These are phyloP conservation scores for Procavia capensis DNA, from an alignment of 2,113 vertebrate species.

Conservation along the genomic window DNA sequence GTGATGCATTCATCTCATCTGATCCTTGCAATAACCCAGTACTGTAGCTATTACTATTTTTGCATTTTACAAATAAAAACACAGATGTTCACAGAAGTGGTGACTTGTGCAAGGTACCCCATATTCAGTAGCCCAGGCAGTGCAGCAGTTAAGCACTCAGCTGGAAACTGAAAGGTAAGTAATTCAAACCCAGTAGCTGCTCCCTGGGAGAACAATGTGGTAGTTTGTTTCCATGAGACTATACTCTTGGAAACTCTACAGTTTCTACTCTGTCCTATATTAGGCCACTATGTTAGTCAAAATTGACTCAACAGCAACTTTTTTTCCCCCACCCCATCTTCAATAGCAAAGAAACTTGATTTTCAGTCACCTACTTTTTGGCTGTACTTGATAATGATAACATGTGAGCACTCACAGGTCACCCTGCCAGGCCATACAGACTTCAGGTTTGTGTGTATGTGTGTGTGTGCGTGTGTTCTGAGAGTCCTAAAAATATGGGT, in stretches of 20 bases:
- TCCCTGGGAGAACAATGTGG: neutral
- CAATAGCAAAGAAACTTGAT: neutral
- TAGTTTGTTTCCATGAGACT: neutral
- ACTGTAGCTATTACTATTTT: neutral
- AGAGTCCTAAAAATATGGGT: neutral
- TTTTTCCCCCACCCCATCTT: rapidly evolving
- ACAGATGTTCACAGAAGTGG: neutral
- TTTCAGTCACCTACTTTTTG: neutral
- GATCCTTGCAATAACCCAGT: neutral
- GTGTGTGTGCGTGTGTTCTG: neutral
- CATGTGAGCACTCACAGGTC: neutral
- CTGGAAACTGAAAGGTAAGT: no score
- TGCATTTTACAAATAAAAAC: neutral
- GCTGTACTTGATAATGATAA: neutral
- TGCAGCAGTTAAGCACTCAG: no score
- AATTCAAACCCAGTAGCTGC: neutral
- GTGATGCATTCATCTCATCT: neutral
- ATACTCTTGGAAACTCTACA: neutral
- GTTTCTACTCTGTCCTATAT: neutral
- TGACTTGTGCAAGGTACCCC: neutral
- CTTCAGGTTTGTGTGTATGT: neutral
- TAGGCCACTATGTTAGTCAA: neutral
- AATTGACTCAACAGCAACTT: neutral
- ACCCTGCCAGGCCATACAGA: neutral
- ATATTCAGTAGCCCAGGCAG: neutral